Percentiles rank a stretch among this genome's conserved stretches.
These are phyloP conservation scores for Vultur gryphus DNA, from an alignment of 2,797 vertebrate genomes.

Conservation along the genomic window DNA sequence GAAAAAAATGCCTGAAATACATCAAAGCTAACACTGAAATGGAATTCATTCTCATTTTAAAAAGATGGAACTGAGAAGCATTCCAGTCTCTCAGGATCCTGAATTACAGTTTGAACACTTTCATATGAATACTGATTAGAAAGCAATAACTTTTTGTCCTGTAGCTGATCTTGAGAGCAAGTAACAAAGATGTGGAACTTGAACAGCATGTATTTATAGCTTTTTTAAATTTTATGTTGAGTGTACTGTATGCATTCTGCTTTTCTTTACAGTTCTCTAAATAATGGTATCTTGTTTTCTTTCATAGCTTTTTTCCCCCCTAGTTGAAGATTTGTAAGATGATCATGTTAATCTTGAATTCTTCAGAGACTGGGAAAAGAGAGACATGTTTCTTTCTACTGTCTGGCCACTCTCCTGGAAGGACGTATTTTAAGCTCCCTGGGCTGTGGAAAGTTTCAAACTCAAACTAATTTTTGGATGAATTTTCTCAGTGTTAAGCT, in stretches of 20 bases:
- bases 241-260: not conserved
- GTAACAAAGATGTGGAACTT: not conserved
- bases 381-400: accelerated
- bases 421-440: not conserved
- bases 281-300: not conserved
- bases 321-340: not conserved
- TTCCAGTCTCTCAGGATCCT: not conserved
- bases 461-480: not conserved
- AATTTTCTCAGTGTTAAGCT: not conserved
- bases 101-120: not conserved
- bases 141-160: not conserved
- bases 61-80: not conserved
- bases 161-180: not conserved
- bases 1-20: not conserved
- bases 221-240: not conserved
- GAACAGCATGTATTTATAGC: not conserved
- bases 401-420: not conserved
- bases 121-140: constrained; percentile 12
- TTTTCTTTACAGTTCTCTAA: not conserved
- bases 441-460: not conserved
- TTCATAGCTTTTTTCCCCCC: not conserved
- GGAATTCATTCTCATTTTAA: not conserved
- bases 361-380: not conserved
- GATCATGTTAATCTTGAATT: not conserved
- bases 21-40: not conserved